Evolutionary conservation across 2,888 invertebrate species (phyloP), one percentile per base, ranked within the genome.

Genomic region (Tridacna crocea): DNA sequence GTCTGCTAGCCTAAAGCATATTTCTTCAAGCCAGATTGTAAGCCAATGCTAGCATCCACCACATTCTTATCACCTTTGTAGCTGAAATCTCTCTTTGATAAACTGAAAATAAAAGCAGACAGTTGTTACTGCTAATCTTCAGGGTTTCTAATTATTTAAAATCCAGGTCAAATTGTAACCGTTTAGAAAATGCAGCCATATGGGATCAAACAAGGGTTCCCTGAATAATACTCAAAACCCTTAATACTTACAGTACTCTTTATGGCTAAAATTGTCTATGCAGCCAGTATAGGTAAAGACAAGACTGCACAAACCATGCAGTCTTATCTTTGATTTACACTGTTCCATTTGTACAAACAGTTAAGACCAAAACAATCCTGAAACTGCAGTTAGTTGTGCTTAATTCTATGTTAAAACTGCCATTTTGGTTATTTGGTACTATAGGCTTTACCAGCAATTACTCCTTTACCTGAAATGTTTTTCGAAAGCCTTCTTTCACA

Each of bases 61-160:
- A 36, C 2, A 4, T 36, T 36, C 36, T 36, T 36, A 4, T 36
- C 36, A 36, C 36, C 61, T 4, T n/a, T 66, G 66, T 66, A 66
- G 46, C 36, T 46, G 36, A 36, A 66, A 66, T 13, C 15, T 36
- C n/a, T 46, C 66, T 46, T 66, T 36, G 19, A 66, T 66, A 66
- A 66, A 66, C 66, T 66, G 66, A 46, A 66, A 66, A 66, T 19
- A 19, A 66, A 55, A 55, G 55, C 1, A 8, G 36, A 36, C 8
- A 36, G 36, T 36, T 36, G n/a, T n/a, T n/a, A n/a, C n/a, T 36
- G 36, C 8, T 4, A 36, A 36, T 36, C 36, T 36, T 36, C 36
- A 36, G 8, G 3, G 36, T 36, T 36, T 36, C 36, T 8, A 36
- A 36, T 4, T 8, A 36, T 36, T 36, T 36, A 8, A 55, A 55